Conservation (phyloP, 1,140 invertebrate genomes). For the Cydia fagiglandana region DNA sequence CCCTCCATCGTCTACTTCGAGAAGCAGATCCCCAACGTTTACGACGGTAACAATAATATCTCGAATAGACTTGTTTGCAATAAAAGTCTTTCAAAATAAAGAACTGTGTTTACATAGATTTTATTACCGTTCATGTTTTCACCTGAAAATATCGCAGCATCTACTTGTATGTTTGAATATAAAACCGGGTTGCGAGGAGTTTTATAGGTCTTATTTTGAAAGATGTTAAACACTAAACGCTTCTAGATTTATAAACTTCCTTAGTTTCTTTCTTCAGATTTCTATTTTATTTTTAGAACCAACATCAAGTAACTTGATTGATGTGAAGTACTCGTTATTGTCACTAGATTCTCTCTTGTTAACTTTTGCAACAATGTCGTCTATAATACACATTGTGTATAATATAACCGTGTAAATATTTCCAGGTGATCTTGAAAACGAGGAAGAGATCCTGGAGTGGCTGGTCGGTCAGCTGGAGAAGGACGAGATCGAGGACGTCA, state of each 20-base stretch:
- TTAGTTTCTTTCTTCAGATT: background rate
- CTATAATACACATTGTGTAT: background rate
- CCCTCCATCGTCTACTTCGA: constrained; percentile 96
- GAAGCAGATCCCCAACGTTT: constrained; percentile 94
- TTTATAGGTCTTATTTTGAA: constrained; percentile 20
- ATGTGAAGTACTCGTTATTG: background rate
- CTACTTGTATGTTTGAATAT: constrained; percentile 11
- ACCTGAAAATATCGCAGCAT: constrained; percentile 2
- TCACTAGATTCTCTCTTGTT: no score
- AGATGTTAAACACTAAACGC: constrained; percentile 4
- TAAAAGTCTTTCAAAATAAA: constrained; percentile 30
- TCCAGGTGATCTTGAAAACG: constrained; percentile 92
- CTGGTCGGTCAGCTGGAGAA: constrained; percentile 90
- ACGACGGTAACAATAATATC: constrained; percentile 83
- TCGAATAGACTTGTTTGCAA: constrained; percentile 28
- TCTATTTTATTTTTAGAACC: background rate
- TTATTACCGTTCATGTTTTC: constrained; percentile 22
- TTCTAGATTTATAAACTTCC: constrained; percentile 7
- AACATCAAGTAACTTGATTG: background rate
- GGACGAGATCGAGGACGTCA: constrained; percentile 97
- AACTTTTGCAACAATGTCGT: no score
- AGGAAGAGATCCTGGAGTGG: constrained; percentile 95
- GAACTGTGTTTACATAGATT: constrained; percentile 23
- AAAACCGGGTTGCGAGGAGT: background rate
- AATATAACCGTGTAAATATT: no score